phyloP scores from a whole-genome alignment of 1,140 invertebrate genomes.

The Neodiprion virginianus region DNA sequence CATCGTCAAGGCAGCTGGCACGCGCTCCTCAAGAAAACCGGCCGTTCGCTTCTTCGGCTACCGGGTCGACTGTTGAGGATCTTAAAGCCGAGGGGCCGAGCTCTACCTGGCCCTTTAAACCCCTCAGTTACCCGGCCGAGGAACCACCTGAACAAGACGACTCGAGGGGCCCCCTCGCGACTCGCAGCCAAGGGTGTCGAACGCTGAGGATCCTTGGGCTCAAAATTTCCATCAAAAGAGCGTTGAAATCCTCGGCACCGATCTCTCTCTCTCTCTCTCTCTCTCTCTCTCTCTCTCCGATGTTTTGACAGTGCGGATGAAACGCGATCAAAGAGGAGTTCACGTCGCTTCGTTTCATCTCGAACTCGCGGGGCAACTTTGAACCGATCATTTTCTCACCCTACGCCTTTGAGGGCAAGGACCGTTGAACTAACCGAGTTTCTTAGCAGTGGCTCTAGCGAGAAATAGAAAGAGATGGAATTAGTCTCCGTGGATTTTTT shows the following conservation, averaged over 20 bases:
- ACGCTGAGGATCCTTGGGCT: slow-evolving; percentile 14
- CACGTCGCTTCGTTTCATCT: too few species aligned
- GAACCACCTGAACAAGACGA: slow-evolving; percentile 53
- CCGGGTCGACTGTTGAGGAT: slow-evolving; percentile 9
- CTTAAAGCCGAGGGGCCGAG: slow-evolving; percentile 22
- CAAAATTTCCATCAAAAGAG: background rate
- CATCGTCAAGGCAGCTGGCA: slow-evolving; percentile 54
- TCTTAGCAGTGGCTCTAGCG: slow-evolving; percentile 29
- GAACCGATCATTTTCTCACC: background rate
- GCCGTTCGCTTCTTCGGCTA: slow-evolving; percentile 26
- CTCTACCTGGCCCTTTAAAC: slow-evolving; percentile 59
- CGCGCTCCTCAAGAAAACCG: slow-evolving; percentile 51
- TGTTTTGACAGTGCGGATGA: too few species aligned
- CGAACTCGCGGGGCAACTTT: too few species aligned
- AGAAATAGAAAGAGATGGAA: too few species aligned
- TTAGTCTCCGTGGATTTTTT: slow-evolving; percentile 37
- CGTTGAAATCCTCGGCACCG: background rate
- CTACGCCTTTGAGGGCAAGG: slow-evolving; percentile 46
- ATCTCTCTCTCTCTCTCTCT: too few species aligned
- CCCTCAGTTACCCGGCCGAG: slow-evolving; percentile 36
- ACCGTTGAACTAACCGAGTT: slow-evolving; percentile 48
- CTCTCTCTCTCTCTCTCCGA: background rate
- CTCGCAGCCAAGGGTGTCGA: slow-evolving; percentile 41
- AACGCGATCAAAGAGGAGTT: too few species aligned
- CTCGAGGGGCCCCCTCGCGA: slow-evolving; percentile 48